Conservation (phyloP, 2,113 vertebrate species). For the Boleophthalmus pectinirostris region DNA sequence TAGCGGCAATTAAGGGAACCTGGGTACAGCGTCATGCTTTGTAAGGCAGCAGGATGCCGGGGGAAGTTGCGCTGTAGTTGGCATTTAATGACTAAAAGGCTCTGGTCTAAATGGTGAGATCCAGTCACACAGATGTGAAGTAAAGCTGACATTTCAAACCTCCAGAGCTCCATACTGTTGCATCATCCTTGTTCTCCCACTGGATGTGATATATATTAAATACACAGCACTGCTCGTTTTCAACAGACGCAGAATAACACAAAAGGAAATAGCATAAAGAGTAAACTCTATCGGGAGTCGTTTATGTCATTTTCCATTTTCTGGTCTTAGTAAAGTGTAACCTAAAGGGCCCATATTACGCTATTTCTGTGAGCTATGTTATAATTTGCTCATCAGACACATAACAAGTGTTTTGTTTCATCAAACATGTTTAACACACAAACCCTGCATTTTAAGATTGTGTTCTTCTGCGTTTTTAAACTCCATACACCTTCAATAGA, state of each 20-base stretch:
- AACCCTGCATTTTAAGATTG: too few species aligned
- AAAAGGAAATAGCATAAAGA: neutral
- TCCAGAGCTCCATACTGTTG: slow-evolving; percentile 11
- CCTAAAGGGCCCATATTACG: too few species aligned
- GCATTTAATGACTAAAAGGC: slow-evolving; percentile 13
- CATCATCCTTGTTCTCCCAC: neutral
- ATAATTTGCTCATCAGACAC: too few species aligned
- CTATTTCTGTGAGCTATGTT: too few species aligned
- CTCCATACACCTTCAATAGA: too few species aligned
- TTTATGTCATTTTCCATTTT: neutral
- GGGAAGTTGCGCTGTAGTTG: slow-evolving; percentile 9
- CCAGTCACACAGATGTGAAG: slow-evolving; percentile 6
- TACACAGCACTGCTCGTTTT: neutral
- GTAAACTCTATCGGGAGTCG: neutral
- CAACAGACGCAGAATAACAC: neutral
- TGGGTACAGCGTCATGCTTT: neutral
- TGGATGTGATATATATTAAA: neutral
- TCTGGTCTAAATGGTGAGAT: slow-evolving; percentile 5
- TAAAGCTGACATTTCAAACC: slow-evolving; percentile 21
- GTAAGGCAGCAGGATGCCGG: slow-evolving; percentile 1
- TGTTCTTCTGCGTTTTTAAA: too few species aligned
- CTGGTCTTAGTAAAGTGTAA: neutral
- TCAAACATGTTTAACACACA: too few species aligned
- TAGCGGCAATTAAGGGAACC: slow-evolving; percentile 5
- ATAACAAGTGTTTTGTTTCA: too few species aligned